These are phyloP conservation scores for Cordilura impudica DNA, from an alignment of 2,888 invertebrate species.

Conservation along the genomic window DNA sequence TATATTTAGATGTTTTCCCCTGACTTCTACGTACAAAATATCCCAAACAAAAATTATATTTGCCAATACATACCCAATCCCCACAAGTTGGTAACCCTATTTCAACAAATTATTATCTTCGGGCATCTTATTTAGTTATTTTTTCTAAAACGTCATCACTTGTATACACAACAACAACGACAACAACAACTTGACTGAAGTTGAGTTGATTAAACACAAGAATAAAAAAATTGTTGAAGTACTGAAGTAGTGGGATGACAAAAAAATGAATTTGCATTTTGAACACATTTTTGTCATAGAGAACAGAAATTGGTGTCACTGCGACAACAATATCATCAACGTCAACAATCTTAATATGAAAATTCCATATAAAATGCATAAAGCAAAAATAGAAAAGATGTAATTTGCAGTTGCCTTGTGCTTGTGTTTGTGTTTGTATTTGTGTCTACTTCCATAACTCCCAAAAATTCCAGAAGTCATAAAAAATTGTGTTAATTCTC, in stretches of 20 bases:
- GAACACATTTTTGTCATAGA: not conserved
- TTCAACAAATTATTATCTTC: not conserved
- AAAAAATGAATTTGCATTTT: not conserved
- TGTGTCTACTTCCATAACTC: no score
- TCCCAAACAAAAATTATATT: no score
- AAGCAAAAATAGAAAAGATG: not conserved
- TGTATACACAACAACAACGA: no score
- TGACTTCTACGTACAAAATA: no score
- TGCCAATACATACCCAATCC: no score
- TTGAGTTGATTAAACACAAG: not conserved
- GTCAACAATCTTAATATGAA: not conserved
- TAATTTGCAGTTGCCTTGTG: no score
- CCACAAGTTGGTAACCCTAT: no score
- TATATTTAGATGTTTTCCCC: no score
- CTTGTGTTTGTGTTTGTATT: no score
- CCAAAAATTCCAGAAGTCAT: no score
- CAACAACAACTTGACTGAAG: not conserved
- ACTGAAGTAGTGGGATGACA: not conserved
- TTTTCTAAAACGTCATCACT: not conserved
- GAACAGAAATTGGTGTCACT: conserved; percentile 12
- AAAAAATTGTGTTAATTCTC: no score
- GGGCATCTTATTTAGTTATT: not conserved
- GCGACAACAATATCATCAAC: not conserved
- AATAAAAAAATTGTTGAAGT: not conserved
- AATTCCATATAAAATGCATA: not conserved